These are phyloP conservation scores for Nemotelus nigrinus DNA, from an alignment of 2,888 invertebrate genomes.

Conservation along the genomic window DNA sequence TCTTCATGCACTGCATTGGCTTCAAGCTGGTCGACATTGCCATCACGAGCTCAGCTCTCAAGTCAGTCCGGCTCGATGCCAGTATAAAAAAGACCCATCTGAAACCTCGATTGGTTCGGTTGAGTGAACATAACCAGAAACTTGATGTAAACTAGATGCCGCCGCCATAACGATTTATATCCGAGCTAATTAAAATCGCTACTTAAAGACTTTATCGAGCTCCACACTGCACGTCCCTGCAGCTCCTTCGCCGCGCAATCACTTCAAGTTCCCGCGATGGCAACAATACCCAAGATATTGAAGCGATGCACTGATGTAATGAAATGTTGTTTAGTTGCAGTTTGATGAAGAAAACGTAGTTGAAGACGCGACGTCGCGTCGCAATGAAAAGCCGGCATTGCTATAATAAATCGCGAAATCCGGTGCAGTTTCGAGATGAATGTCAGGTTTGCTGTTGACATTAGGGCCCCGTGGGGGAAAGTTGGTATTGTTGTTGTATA, in stretches of 20 bases:
- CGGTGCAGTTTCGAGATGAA: constrained; percentile 38
- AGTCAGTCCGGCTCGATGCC: no score
- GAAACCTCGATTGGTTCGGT: constrained; percentile 5
- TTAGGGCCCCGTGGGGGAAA: constrained; percentile 32
- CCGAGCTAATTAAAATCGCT: constrained; percentile 45
- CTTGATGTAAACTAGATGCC: constrained; percentile 44
- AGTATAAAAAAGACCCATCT: background rate
- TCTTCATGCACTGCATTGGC: constrained; percentile 6
- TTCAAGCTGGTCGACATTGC: background rate
- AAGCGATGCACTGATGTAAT: constrained; percentile 8
- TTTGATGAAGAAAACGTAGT: background rate
- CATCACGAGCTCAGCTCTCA: background rate
- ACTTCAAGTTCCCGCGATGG: background rate
- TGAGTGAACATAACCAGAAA: constrained; percentile 43
- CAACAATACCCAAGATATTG: constrained; percentile 17
- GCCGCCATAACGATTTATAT: constrained; percentile 43
- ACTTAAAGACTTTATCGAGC: constrained; percentile 41
- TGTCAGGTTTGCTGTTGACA: constrained; percentile 39
- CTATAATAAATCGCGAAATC: constrained; percentile 41
- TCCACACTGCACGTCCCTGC: background rate
- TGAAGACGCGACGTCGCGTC: no score
- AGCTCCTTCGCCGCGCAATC: background rate
- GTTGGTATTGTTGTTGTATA: background rate
- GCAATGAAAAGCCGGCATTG: constrained; percentile 27
- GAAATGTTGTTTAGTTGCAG: constrained; percentile 6